Conservation (phyloP, 2,113 vertebrate species). For the Psittacula cyanocephala region DNA sequence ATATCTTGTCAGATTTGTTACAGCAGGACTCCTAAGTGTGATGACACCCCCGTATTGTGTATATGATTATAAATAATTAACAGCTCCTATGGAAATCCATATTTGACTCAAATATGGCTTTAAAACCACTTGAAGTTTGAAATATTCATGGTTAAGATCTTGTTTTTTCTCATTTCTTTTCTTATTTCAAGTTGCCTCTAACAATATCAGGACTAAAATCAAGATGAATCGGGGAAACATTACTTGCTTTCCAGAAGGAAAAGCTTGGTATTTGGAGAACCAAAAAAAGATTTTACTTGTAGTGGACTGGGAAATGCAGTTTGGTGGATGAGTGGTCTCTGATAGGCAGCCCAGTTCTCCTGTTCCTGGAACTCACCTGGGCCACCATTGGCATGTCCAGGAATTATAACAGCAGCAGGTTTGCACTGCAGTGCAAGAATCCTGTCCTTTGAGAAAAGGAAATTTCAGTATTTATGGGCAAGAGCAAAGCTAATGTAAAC, state of each 20-base stretch:
- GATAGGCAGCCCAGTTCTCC: background rate
- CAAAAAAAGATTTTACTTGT: background rate
- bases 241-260: background rate
- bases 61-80: background rate
- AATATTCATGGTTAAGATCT: background rate
- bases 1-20: background rate
- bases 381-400: fast-evolving
- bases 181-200: background rate
- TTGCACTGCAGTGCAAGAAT: background rate
- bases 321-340: background rate
- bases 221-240: background rate
- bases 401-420: background rate
- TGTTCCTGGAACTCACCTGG: background rate
- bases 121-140: background rate
- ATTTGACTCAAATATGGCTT: background rate
- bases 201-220: background rate
- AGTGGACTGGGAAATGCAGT: background rate
- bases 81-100: background rate
- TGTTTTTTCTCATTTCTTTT: background rate
- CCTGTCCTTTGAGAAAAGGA: background rate
- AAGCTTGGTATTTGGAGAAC: background rate
- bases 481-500: background rate
- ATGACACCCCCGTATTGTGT: background rate
- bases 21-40: background rate
- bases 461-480: background rate